Base-by-base conservation (phyloP, 2,113 vertebrate genomes). In the Euleptes europaea region DNA sequence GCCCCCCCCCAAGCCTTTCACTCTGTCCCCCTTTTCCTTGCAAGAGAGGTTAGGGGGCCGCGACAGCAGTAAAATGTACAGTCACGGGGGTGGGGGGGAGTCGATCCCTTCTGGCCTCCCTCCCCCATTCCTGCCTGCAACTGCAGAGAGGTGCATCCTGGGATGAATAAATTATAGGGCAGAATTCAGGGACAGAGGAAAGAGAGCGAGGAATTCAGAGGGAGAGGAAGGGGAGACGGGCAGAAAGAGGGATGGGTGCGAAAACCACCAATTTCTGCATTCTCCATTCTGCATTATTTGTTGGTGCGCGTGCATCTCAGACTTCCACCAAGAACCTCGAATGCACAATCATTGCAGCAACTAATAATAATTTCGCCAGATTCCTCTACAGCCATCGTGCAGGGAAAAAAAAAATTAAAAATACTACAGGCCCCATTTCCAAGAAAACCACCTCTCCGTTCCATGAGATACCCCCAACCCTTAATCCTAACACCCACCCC, bases 141-240 rank as follows among this genome's bases (percentile, higher is more conserved):
- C 85, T 82, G 85, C 80, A 73, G 75, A 65, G 80, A 78, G 80
- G 66, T 83, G 86, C 86, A 87, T 82, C 85, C 78, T 87, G 85
- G 85, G 85, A 87, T 49, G 80, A 83, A 87, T 87, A 87, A 83
- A 83, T 83, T 87, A 83, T 78, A 78, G 72, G 74, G 85, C 80
- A 83, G 80, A 78, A 83, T 51, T 72, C 74, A 72, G 86, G 80
- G 60, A 66, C 47, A 69, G 60, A 69, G 60, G 28, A 42, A 83
- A 72, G 83, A 73, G 51, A 54, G 35, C 21, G 26, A 40, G 26
- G 51, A 2, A 63, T 63, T 63, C 60, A 63, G 23, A 63, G 26
- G 28, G 60, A 63, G 60, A 57, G 54, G 54, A 28, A 28, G 13
- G 35, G 31, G 80, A 70, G 83, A 54, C 74, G 9, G 69, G 74